Evolutionary conservation across 2,888 invertebrate species (phyloP).

Genomic region (Morpho achilles): DNA sequence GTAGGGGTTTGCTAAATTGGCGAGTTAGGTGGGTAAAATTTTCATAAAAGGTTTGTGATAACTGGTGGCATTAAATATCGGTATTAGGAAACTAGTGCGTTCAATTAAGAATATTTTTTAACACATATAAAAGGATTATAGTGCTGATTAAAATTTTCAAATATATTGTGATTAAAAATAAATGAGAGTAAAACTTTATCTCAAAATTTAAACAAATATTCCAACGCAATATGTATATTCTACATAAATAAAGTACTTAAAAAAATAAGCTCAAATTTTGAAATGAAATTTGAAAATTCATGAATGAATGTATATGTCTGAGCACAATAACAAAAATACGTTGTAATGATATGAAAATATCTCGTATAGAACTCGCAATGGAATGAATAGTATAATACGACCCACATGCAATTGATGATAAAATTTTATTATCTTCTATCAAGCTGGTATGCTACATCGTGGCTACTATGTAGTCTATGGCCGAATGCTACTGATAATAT

Average conservation of each 20-base stretch:
- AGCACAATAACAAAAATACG: neutral
- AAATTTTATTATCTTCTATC: too few relatives aligned
- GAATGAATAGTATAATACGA: too few relatives aligned
- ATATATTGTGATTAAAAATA: neutral
- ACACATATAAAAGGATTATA: neutral
- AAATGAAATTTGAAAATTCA: neutral
- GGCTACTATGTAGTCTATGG: too few relatives aligned
- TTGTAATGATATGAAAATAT: too few relatives aligned
- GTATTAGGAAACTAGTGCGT: conserved; percentile 1
- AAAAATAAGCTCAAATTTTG: conserved; percentile 6
- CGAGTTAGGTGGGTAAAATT: neutral
- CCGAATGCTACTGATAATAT: neutral
- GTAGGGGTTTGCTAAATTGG: neutral
- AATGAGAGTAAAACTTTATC: neutral
- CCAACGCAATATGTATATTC: neutral
- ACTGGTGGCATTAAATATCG: neutral
- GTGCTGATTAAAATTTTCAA: conserved; percentile 3
- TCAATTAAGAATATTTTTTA: neutral
- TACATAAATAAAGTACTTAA: conserved; percentile 1
- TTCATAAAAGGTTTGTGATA: neutral
- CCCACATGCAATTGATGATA: too few relatives aligned
- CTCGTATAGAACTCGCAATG: too few relatives aligned
- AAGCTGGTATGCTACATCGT: too few relatives aligned
- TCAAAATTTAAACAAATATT: neutral
- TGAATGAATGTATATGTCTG: neutral